Percentiles rank a stretch among this genome's conserved stretches.
Conservation (phyloP, 2,113 vertebrate genomes). For the Ardeotis arabs region DNA sequence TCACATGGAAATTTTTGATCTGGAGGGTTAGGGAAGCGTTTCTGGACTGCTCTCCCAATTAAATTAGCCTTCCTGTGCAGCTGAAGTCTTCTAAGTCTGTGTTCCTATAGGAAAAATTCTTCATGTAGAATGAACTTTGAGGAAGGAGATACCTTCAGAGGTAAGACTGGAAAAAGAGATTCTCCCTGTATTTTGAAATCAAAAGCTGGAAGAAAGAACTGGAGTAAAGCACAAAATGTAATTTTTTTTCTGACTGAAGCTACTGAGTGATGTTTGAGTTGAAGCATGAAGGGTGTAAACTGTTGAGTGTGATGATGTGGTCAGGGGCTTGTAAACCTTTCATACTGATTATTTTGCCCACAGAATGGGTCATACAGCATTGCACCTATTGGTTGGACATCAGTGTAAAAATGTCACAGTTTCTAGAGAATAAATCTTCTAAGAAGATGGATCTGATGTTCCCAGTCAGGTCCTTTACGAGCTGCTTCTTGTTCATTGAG, state of each 20-base stretch:
- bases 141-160: neutral
- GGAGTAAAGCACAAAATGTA: neutral
- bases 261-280: neutral
- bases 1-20: neutral
- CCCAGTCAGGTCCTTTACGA: neutral
- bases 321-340: neutral
- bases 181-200: neutral
- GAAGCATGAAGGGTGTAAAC: neutral
- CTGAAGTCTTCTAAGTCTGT: neutral
- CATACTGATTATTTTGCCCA: neutral
- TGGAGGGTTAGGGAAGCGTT: neutral
- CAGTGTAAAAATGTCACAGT: neutral
- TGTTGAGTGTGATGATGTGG: neutral
- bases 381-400: neutral
- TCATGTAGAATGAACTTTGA: neutral
- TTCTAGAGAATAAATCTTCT: neutral
- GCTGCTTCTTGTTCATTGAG: fast-evolving
- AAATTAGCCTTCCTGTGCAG: neutral
- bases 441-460: neutral
- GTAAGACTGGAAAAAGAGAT: neutral
- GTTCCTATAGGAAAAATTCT: neutral
- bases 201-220: neutral
- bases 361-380: neutral
- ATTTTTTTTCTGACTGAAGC: neutral
- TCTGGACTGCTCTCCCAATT: neutral